These are phyloP conservation scores for Cyrtonyx montezumae DNA, from an alignment of 2,113 vertebrate genomes.

Conservation along the genomic window DNA sequence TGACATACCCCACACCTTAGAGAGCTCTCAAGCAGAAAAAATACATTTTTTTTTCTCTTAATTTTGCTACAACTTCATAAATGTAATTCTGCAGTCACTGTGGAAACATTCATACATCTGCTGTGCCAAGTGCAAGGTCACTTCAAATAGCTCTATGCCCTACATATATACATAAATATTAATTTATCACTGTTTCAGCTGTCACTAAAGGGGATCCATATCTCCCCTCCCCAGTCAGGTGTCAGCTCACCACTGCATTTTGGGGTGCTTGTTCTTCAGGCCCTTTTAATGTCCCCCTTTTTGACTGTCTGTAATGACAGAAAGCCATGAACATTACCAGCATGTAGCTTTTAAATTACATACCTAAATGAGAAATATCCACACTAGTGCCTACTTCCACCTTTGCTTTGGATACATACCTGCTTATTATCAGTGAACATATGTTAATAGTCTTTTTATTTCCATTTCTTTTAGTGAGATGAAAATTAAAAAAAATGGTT, in stretches of 20 bases:
- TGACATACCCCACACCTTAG: not conserved
- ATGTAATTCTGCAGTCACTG: not conserved
- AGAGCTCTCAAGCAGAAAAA: not conserved
- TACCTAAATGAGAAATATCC: not conserved
- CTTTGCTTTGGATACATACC: not conserved
- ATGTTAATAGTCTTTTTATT: not conserved
- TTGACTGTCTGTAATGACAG: not conserved
- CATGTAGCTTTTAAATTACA: not conserved
- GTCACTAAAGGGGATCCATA: not conserved
- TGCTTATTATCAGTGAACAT: not conserved
- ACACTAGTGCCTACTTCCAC: not conserved
- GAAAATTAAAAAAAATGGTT: not conserved
- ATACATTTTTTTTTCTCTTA: not conserved
- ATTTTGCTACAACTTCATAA: not conserved
- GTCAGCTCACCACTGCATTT: not conserved
- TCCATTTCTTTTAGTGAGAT: not conserved
- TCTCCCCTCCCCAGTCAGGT: fast-evolving
- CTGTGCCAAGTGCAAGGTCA: not conserved
- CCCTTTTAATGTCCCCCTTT: not conserved
- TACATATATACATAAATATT: not conserved
- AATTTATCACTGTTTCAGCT: not conserved
- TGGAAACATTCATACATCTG: not conserved
- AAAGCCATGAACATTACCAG: not conserved
- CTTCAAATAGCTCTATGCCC: not conserved
- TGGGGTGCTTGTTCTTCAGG: not conserved